Evolutionary conservation across 1,140 invertebrate genomes (phyloP), one percentile per base, ranked within the genome.

Genomic region (Nixonia krombeini): DNA sequence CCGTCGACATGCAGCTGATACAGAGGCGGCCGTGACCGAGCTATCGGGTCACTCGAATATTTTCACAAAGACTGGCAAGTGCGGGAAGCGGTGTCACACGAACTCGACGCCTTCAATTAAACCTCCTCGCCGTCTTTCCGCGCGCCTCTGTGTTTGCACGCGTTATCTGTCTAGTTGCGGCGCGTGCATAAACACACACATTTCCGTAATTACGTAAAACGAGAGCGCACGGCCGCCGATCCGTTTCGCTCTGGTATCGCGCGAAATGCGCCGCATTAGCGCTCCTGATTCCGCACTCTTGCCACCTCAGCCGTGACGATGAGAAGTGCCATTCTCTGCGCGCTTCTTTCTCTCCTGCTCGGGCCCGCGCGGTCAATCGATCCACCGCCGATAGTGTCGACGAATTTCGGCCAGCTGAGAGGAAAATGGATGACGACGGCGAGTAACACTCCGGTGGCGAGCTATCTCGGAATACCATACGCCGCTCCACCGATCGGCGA

Each of bases 381-480:
- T n/a, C n/a, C n/a, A 7, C 40, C 40, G 3, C 10, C 29, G 3
- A 15, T 18, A 6, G 55, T 75, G 5, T 4, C 40, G 0, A 81
- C 78, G 0, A 58, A 50, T 26, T 83, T 78, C 23, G 83, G 83
- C 0, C 6, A 4, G 0, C 2, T 84, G 1, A 28, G 44, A 1
- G 83, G 83, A 1, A 61, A 75, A 25, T 80, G 75, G 79, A 46
- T 53, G 0, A 49, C 35, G 10, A 79, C 71, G 0, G 5, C 23
- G 0, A 51, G 45, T 6, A 52, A 63, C 4, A 5, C 33, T 18
- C 41, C 63, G 0, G 29, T 79, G 4, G 75, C 72, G 0, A 59
- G 66, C 5, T 85, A 75, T 64, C 66, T 82, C 2, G 82, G 81
- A 0, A 53, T 85, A 6, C 82, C 83, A 0, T 85, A 80, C 8